Percentiles rank a stretch among this genome's conserved stretches.
Conservation (phyloP, 2,797 vertebrate genomes). For the Melanotaenia trifasciata region DNA sequence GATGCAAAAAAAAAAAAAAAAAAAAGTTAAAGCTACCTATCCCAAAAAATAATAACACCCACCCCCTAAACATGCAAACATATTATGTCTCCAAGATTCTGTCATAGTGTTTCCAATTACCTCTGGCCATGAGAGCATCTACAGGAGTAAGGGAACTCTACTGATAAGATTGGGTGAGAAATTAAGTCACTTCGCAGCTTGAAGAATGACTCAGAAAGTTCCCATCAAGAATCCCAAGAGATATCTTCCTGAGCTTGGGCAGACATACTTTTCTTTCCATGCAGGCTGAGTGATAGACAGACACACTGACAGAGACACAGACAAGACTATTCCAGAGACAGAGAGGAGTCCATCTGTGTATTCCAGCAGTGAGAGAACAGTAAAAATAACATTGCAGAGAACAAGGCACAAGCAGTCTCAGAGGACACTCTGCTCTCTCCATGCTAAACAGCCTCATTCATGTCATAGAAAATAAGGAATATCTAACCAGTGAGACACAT, state of each 20-base stretch:
- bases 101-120: conserved; percentile 58
- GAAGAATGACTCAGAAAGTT: conserved; percentile 61
- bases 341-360: conserved; percentile 59
- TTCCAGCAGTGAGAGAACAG: conserved; percentile 61
- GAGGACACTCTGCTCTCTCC: conserved; percentile 56
- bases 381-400: conserved; percentile 68
- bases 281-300: conserved; percentile 42
- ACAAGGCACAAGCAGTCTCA: conserved; percentile 52
- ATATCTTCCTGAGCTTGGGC: conserved; percentile 36
- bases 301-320: conserved; percentile 22
- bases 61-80: conserved; percentile 48
- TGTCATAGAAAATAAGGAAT: conserved; percentile 57
- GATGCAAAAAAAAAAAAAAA: not conserved
- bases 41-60: conserved; percentile 43
- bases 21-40: conserved; percentile 29
- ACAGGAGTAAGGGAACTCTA: conserved; percentile 47
- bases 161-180: conserved; percentile 55
- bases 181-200: conserved; percentile 66
- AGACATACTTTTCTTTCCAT: conserved; percentile 38
- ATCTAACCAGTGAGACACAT: conserved; percentile 32
- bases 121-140: conserved; percentile 46
- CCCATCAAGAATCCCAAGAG: conserved; percentile 58
- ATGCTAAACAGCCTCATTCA: conserved; percentile 59
- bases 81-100: conserved; percentile 47
- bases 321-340: conserved; percentile 39